Evolutionary conservation across 2,888 invertebrate genomes (phyloP).

Genomic region (Cistogaster globosa): DNA sequence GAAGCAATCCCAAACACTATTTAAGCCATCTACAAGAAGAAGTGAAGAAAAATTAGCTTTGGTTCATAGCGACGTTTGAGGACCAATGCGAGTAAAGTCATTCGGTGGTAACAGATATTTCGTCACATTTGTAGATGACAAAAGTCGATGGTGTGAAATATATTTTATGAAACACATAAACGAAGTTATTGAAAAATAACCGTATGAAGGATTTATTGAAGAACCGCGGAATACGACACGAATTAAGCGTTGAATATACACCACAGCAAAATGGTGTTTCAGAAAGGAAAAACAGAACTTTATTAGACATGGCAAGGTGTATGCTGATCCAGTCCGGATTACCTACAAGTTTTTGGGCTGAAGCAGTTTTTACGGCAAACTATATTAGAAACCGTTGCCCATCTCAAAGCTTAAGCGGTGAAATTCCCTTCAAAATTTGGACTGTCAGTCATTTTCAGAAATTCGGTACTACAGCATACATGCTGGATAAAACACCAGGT

Average conservation of each 20-base stretch:
- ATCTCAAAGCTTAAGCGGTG: slow-evolving; percentile 37
- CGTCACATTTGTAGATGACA: slow-evolving; percentile 59
- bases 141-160: slow-evolving; percentile 63
- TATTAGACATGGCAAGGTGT: slow-evolving; percentile 73
- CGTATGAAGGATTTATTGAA: no score
- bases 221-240: slow-evolving; percentile 71
- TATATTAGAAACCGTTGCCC: slow-evolving; percentile 74
- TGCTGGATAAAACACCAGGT: slow-evolving; percentile 44
- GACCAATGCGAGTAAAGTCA: slow-evolving; percentile 51
- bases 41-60: slow-evolving; percentile 17
- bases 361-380: slow-evolving; percentile 75
- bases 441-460: slow-evolving; percentile 60
- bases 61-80: slow-evolving; percentile 63
- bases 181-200: slow-evolving; percentile 48
- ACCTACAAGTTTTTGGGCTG: slow-evolving; percentile 74
- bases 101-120: slow-evolving; percentile 44
- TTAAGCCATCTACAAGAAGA: slow-evolving; percentile 15
- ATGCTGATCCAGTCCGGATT: slow-evolving; percentile 75
- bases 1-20: slow-evolving; percentile 44
- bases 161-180: slow-evolving; percentile 66
- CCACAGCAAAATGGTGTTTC: slow-evolving; percentile 73
- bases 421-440: slow-evolving; percentile 60
- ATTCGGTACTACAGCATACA: slow-evolving; percentile 52
- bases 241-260: slow-evolving; percentile 72
- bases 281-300: slow-evolving; percentile 70